Base-by-base conservation (phyloP, 2,797 vertebrate species). In the Characodon lateralis region DNA sequence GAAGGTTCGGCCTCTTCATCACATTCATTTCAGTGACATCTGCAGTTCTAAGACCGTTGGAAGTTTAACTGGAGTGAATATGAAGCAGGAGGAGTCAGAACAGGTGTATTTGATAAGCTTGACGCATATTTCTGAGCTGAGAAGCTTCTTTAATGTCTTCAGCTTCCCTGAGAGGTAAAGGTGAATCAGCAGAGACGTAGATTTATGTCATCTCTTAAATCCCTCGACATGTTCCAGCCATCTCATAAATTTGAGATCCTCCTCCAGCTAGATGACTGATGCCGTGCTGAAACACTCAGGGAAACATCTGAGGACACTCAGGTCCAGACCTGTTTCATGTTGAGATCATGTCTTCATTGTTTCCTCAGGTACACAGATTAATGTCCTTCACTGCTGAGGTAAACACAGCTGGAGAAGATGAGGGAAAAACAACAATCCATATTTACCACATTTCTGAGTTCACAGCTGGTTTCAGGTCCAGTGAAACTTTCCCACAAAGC, bases 231-330 rank as follows among this genome's bases (percentile, higher is more conserved):
- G 83, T 76, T 31, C 43, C 46, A 51, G 71, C 72, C 5, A 1
- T 65, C 76, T 79, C n/a, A 2, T 70, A 71, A 70, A 71, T 46
- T 65, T 79, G 85, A 90, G 79, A n/a, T 84, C 75, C 77, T 66
- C 24, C 68, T 59, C 6, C 53, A 2, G 73, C 39, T 50, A 61
- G 35, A 35, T 82, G 88, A 88, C 63, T 86, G 87, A 85, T 83
- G 73, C 1, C 56, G 7, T 80, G 84, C 74, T 59, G 86, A 77
- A 56, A 77, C 41, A n/a, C 72, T 66, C 13, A 74, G 61, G 31
- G 48, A 14, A 35, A 63, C 41, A n/a, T 53, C 59, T 53, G 1
- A 26, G 70, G 46, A 74, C 41, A 35, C 31, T 66, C 79, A 59
- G 13, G 76, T 71, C 46, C 16, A 48, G 78, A 58, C 84, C 69